phyloP scores from a whole-genome alignment of 2,113 vertebrate species.

The Epinephelus cyanopodus region DNA sequence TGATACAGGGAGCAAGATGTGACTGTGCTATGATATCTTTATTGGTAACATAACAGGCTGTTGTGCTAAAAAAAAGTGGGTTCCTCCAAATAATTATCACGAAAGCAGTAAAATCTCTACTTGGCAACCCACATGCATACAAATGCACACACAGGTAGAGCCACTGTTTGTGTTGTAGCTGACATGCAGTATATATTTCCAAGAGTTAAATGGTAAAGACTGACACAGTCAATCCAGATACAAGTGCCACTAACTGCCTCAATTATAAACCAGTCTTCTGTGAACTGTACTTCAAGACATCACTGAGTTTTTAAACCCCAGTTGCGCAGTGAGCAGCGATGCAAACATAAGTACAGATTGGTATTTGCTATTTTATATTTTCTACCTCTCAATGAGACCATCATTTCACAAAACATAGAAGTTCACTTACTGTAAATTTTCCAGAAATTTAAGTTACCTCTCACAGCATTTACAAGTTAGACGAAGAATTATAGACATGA shows the following conservation, averaged over 20 bases:
- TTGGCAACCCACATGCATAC: background rate
- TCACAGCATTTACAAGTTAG: background rate
- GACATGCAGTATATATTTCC: background rate
- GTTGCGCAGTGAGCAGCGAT: background rate
- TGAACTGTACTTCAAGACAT: background rate
- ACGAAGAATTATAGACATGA: background rate
- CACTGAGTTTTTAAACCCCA: background rate
- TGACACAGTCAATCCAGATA: background rate
- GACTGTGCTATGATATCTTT: conserved; percentile 46
- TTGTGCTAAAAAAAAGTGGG: background rate
- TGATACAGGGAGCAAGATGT: conserved; percentile 50
- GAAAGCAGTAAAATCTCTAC: background rate
- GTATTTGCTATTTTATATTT: background rate
- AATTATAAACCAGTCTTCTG: background rate
- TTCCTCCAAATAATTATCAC: too few relatives aligned
- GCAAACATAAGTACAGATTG: background rate
- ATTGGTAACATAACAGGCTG: background rate
- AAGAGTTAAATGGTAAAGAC: background rate
- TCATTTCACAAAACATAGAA: background rate
- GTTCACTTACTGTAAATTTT: background rate
- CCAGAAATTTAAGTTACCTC: background rate
- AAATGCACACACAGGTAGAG: background rate
- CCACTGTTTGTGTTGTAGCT: background rate
- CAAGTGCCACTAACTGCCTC: background rate
- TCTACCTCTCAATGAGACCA: background rate